Evolutionary conservation across 2,113 vertebrate genomes (phyloP).

Genomic region (Columba livia): DNA sequence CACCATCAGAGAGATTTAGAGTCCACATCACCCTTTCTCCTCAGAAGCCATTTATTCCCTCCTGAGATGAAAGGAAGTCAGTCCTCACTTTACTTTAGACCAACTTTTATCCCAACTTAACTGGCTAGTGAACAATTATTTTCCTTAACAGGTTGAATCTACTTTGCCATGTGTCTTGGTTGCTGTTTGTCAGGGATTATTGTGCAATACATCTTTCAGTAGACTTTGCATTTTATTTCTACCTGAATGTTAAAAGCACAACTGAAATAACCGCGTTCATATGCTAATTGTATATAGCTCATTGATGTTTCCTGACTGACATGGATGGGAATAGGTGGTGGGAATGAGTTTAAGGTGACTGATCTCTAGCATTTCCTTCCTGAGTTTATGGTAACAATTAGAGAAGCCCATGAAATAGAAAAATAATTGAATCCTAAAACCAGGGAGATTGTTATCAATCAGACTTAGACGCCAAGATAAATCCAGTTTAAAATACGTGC

Average conservation of each 20-base stretch:
- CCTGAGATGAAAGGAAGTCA: conserved; percentile 41
- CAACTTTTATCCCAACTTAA: background rate
- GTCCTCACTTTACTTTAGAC: conserved; percentile 9
- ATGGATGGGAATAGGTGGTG: background rate
- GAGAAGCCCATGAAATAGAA: background rate
- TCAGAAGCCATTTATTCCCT: conserved; percentile 40
- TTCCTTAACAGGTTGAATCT: background rate
- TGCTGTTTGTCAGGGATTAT: background rate
- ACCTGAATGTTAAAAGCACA: background rate
- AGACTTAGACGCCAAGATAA: background rate
- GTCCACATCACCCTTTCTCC: background rate
- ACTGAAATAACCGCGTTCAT: background rate
- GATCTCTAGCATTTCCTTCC: background rate
- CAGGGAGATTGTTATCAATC: background rate
- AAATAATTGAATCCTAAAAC: background rate
- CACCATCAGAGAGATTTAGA: conserved; percentile 46
- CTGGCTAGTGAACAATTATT: background rate
- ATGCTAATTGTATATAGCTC: background rate
- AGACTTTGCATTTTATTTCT: background rate
- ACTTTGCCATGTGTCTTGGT: background rate
- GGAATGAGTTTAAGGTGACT: background rate
- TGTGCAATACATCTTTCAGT: background rate
- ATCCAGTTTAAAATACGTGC: background rate
- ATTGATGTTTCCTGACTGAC: background rate
- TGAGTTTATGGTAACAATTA: background rate